Evolutionary conservation across 2,888 invertebrate genomes (phyloP).

Genomic region (Rhopalosiphum nymphaeae): DNA sequence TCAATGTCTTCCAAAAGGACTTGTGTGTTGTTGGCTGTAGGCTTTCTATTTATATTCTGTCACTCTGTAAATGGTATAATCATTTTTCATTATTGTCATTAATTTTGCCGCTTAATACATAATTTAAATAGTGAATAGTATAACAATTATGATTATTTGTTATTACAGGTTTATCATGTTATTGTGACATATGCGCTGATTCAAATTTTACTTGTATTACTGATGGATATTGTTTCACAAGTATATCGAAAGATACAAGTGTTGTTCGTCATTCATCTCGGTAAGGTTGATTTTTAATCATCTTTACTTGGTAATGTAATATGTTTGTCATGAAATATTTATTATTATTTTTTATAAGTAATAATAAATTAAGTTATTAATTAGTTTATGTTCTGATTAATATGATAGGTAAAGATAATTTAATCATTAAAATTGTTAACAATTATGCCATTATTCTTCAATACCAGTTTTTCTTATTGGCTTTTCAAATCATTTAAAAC

Average conservation of each 20-base stretch:
- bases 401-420: not conserved
- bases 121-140: not conserved
- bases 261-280: conserved; percentile 67
- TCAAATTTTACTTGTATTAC: conserved; percentile 87
- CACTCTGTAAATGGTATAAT: conserved; percentile 35
- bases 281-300: conserved; percentile 57
- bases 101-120: too few relatives aligned
- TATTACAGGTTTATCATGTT: conserved; percentile 81
- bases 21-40: conserved; percentile 9
- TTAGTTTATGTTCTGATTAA: not conserved
- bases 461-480: not conserved
- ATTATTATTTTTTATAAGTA: not conserved
- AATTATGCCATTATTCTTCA: not conserved
- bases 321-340: not conserved
- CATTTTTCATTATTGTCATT: not conserved
- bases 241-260: conserved; percentile 76
- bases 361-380: not conserved
- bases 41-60: conserved; percentile 27
- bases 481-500: not conserved
- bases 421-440: not conserved
- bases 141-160: not conserved
- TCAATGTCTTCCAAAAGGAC: conserved; percentile 61
- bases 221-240: conserved; percentile 89
- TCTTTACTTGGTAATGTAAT: not conserved
- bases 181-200: conserved; percentile 83